Evolutionary conservation across 2,888 invertebrate genomes (phyloP).

Genomic region (Augiades crinisus): DNA sequence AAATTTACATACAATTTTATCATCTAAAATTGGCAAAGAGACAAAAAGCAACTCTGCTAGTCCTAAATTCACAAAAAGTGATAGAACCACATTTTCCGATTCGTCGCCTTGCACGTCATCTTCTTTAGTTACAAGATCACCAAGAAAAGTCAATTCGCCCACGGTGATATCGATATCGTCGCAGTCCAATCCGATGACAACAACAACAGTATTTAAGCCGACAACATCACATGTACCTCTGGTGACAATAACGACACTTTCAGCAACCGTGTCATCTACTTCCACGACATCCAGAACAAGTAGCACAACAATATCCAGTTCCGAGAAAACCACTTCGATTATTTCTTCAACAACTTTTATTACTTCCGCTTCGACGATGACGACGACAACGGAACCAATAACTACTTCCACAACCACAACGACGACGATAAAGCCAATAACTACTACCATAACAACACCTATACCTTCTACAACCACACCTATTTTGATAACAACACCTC

Average conservation of each 20-base stretch:
- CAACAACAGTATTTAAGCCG: background rate
- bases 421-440: too few relatives aligned
- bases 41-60: background rate
- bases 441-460: background rate
- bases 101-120: background rate
- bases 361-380: too few relatives aligned
- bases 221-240: too few relatives aligned
- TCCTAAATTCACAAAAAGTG: too few relatives aligned
- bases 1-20: too few relatives aligned
- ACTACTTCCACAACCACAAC: too few relatives aligned
- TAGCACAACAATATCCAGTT: background rate
- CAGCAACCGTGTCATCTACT: background rate
- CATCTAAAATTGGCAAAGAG: too few relatives aligned
- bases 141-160: too few relatives aligned
- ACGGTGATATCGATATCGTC: too few relatives aligned
- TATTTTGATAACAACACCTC: background rate
- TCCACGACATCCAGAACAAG: background rate
- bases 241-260: background rate
- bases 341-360: background rate
- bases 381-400: too few relatives aligned
- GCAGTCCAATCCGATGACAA: too few relatives aligned
- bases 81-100: too few relatives aligned
- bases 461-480: background rate
- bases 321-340: background rate
- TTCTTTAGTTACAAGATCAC: background rate